phyloP scores from a whole-genome alignment of 2,888 invertebrate genomes.

The Pasiphila rectangulata region DNA sequence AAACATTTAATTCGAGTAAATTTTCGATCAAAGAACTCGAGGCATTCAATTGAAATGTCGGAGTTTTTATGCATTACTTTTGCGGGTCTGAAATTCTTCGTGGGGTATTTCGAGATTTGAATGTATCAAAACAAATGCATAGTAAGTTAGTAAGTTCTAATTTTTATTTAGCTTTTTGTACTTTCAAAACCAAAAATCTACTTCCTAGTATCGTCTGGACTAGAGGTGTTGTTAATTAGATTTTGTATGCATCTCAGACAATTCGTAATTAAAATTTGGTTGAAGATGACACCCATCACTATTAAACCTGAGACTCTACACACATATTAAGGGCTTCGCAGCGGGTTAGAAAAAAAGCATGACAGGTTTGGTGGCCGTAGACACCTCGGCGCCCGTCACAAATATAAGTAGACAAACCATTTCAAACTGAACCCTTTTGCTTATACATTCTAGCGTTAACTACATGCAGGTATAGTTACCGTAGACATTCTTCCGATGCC shows the following conservation, averaged over 20 bases:
- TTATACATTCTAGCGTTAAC: too few species aligned
- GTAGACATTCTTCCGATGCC: too few species aligned
- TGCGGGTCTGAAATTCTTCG: conserved; percentile 1
- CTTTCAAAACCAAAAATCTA: too few species aligned
- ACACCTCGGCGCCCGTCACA: conserved; percentile 55
- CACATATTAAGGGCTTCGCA: conserved; percentile 14
- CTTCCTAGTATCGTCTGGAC: too few species aligned
- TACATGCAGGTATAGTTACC: too few species aligned
- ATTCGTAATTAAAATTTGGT: conserved; percentile 1
- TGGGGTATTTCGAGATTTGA: too few species aligned
- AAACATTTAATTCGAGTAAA: conserved; percentile 9
- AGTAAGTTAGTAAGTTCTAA: too few species aligned
- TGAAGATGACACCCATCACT: conserved; percentile 14
- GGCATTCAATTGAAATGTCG: conserved; percentile 17
- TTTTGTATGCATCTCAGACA: too few species aligned
- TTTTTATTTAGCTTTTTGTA: too few species aligned
- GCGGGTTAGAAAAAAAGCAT: conserved; percentile 17
- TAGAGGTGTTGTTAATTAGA: too few species aligned
- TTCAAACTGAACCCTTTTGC: conserved; percentile 28
- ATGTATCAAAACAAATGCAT: too few species aligned
- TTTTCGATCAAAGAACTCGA: conserved; percentile 12
- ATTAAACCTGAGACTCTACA: conserved; percentile 8
- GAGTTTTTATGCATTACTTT: conserved; percentile 17
- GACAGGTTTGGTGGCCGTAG: conserved; percentile 42
- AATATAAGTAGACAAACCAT: conserved; percentile 30